Evolutionary conservation across 1,140 invertebrate genomes (phyloP).

Genomic region (Drosophila sturtevanti): DNA sequence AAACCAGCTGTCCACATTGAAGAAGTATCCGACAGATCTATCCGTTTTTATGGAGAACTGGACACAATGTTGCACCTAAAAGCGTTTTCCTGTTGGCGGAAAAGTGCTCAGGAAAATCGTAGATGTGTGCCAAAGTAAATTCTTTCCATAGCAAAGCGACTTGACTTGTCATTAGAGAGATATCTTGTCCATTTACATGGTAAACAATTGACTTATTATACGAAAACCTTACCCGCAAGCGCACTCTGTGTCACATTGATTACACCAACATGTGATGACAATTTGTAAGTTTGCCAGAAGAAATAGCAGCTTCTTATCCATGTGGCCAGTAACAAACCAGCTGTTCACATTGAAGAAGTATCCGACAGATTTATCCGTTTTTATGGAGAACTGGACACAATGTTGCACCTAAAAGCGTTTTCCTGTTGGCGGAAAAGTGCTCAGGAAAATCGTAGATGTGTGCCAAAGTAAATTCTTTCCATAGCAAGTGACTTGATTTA

Average conservation of each 20-base stretch:
- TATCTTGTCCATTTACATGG: constrained; percentile 44
- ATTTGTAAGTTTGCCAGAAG: constrained; percentile 71
- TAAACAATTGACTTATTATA: constrained; percentile 16
- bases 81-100: constrained; percentile 28
- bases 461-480: constrained; percentile 53
- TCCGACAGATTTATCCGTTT: constrained; percentile 22
- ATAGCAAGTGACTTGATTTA: constrained; percentile 50
- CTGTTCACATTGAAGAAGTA: constrained; percentile 56
- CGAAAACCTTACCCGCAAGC: constrained; percentile 40
- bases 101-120: constrained; percentile 69
- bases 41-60: background rate
- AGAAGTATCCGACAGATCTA: constrained; percentile 39
- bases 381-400: background rate
- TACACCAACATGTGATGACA: constrained; percentile 56
- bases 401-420: constrained; percentile 32
- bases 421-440: constrained; percentile 37
- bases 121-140: constrained; percentile 65
- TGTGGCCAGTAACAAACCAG: constrained; percentile 23
- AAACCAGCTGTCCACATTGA: constrained; percentile 46
- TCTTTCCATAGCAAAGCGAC: constrained; percentile 51
- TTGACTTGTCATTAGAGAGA: constrained; percentile 11
- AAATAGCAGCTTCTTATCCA: constrained; percentile 64
- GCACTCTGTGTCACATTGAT: constrained; percentile 75
- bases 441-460: constrained; percentile 73
- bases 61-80: constrained; percentile 15